phyloP scores from a whole-genome alignment of 2,888 invertebrate species.

The Petrolisthes manimaculis region DNA sequence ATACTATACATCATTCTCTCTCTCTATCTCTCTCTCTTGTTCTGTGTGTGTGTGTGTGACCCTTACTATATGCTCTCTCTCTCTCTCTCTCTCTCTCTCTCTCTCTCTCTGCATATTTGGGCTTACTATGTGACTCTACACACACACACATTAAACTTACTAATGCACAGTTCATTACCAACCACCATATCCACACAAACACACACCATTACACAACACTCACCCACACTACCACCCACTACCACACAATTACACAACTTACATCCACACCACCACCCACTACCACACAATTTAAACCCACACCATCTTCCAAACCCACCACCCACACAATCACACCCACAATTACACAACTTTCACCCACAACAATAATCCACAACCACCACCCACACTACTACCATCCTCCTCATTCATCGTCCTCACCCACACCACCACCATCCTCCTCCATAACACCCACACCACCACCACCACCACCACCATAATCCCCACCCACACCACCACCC shows the following conservation, averaged over 20 bases:
- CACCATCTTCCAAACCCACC: background rate
- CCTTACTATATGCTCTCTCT: too few species aligned
- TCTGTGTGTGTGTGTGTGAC: too few species aligned
- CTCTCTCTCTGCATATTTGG: too few species aligned
- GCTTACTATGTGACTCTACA: too few species aligned
- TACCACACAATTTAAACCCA: background rate
- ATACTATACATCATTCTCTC: too few species aligned
- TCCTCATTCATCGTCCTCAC: background rate
- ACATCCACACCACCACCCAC: background rate
- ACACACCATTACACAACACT: background rate
- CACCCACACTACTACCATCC: background rate
- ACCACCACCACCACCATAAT: background rate
- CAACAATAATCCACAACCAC: background rate
- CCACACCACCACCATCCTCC: background rate
- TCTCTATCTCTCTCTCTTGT: too few species aligned
- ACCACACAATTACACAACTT: background rate
- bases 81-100: too few species aligned
- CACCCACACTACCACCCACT: background rate
- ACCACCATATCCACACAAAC: background rate
- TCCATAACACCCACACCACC: background rate
- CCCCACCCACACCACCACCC: background rate
- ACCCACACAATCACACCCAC: too few species aligned
- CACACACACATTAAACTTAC: too few species aligned
- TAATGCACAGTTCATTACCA: background rate
- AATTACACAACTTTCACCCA: background rate